A percentile compares a stretch with the other conserved stretches of the same genome.
phyloP scores from a whole-genome alignment of 2,797 vertebrate species.

The Macropus fuliginosus region DNA sequence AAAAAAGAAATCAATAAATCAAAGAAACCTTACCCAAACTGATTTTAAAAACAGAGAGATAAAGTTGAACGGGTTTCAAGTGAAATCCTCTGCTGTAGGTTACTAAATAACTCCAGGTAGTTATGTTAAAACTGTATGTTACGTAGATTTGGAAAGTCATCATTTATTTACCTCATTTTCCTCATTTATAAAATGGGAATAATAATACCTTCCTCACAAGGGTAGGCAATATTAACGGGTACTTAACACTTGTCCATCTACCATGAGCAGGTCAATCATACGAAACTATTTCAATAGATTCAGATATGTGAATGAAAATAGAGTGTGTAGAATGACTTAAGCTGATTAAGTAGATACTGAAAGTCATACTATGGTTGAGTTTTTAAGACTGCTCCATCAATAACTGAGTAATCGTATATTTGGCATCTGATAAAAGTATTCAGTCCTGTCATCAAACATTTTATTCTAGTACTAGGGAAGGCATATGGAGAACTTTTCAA shows the following conservation, averaged over 20 bases:
- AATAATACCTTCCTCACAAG: neutral
- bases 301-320: neutral
- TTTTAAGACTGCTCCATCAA: neutral
- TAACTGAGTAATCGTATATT: neutral
- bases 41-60: neutral
- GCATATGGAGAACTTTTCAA: neutral
- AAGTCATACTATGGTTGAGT: neutral
- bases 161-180: neutral
- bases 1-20: neutral
- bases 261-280: neutral
- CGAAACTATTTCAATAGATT: neutral
- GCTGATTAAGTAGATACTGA: neutral
- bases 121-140: neutral
- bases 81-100: neutral
- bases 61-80: neutral
- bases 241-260: neutral
- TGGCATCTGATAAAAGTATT: neutral
- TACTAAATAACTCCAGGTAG: neutral
- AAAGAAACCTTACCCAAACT: neutral
- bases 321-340: neutral
- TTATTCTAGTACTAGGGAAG: neutral
- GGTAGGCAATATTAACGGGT: neutral
- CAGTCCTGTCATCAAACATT: neutral
- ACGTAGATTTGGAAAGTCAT: neutral
- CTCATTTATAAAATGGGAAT: neutral